Evolutionary conservation across 2,113 vertebrate genomes (phyloP).

Genomic region (Hassar affinis): DNA sequence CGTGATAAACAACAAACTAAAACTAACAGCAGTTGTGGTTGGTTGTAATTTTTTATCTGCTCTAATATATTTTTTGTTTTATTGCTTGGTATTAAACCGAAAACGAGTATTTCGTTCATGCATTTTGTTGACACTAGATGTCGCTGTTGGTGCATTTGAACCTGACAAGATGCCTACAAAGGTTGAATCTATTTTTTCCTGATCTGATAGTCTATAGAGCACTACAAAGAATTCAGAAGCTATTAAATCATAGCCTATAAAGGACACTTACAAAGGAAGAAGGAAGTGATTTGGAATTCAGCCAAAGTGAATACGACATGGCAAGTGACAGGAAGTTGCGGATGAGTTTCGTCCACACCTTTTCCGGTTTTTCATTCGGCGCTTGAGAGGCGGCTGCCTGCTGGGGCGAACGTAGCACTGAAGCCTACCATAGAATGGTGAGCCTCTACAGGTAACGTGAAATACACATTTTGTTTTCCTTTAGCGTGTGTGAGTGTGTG

Average conservation of each 20-base stretch:
- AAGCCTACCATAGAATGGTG: conserved; percentile 47
- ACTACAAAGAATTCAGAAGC: neutral
- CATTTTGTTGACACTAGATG: neutral
- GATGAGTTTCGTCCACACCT: conserved; percentile 72
- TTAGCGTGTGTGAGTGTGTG: neutral
- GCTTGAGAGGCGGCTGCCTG: conserved; percentile 45
- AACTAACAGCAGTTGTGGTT: neutral
- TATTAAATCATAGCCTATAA: neutral
- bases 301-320: neutral
- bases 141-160: conserved; percentile 30
- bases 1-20: neutral
- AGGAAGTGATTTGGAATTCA: neutral
- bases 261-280: neutral
- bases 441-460: conserved; percentile 50
- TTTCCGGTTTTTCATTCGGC: conserved; percentile 71
- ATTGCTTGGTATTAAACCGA: neutral
- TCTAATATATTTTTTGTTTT: neutral
- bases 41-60: neutral
- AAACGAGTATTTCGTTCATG: neutral
- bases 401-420: conserved; percentile 33
- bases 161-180: no score
- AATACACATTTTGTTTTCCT: neutral
- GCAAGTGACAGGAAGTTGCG: conserved; percentile 67
- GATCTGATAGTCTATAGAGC: neutral
- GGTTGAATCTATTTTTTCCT: neutral